Evolutionary conservation across 2,888 invertebrate genomes (phyloP), one percentile per base, ranked within the genome.

Genomic region (Rhogogaster chlorosoma): DNA sequence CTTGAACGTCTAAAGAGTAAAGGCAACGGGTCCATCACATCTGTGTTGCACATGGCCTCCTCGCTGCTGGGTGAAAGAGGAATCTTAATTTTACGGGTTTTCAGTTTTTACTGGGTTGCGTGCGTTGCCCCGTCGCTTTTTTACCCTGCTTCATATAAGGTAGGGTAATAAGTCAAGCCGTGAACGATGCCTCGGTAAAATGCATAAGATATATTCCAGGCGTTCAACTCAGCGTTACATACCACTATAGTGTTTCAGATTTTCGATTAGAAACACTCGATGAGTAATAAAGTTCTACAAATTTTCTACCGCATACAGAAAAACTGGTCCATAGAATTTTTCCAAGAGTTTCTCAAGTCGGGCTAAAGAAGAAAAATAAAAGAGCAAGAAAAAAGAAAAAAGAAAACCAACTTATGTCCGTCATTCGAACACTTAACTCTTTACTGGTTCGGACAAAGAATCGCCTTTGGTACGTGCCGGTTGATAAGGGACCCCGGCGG

Each of bases 31-130:
- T 83, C 61, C 29, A 36, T 45, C 83, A 70, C 83, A 83, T 83
- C 83, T 83, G 83, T 38, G 42, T 22, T 36, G 67, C 83, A 83
- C 83, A 83, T 83, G 83, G 83, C 83, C 67, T 42, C 82, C 22
- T 22, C 36, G 32, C 42, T n/a, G 83, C 22, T 22, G 57, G 26
- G 57, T 61, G 36, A 36, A 61, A 32, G 45, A 83, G 70, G 83
- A 83, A 83, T 83, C 49, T 83, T 83, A 83, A 64, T 83, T 83
- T 70, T 64, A 70, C 70, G 83, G 70, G 83, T 83, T 83, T 83
- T 83, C 67, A 83, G 67, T 83, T 83, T 83, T 83, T 83, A 83
- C 83, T 18, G 26, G 57, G 22, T 29, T 67, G 70, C 67, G 49
- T 70, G 38, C 45, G 45, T 70, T 83, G 45, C 64, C 26, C 70